A percentile compares a stretch with the other conserved stretches of the same genome.
Evolutionary conservation across 2,888 invertebrate genomes (phyloP).

Genomic region (Cephus sareptanus): DNA sequence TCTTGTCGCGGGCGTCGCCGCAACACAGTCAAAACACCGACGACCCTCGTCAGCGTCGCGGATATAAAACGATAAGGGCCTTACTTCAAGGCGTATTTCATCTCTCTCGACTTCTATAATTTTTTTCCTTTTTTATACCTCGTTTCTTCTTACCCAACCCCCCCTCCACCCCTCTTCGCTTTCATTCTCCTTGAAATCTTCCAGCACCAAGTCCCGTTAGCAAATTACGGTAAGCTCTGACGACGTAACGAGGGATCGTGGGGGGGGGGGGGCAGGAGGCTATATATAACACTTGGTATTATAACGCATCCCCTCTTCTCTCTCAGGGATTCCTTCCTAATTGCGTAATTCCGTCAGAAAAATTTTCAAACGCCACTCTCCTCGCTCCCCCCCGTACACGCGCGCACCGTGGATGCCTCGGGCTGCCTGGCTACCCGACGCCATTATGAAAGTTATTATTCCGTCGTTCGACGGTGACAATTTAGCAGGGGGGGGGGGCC

Average conservation of each 20-base stretch:
- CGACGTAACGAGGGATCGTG: not conserved
- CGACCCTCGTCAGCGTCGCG: not conserved
- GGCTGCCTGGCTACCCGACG: not conserved
- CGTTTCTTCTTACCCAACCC: not conserved
- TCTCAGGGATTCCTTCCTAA: not conserved
- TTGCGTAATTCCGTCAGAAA: not conserved
- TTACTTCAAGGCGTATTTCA: not conserved
- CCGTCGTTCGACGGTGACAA: not conserved
- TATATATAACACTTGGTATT: not conserved
- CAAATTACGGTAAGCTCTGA: not conserved
- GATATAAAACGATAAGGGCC: not conserved
- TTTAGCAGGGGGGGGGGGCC: not conserved
- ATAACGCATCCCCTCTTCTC: not conserved
- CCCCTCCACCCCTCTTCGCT: too few relatives aligned
- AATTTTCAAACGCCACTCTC: not conserved
- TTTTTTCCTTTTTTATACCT: not conserved
- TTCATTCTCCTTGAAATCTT: not conserved
- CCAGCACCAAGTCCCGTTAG: not conserved
- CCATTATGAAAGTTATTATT: not conserved
- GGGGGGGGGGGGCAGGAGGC: too few relatives aligned
- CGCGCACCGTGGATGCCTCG: not conserved
- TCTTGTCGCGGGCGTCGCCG: not conserved
- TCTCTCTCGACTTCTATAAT: not conserved
- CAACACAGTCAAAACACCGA: not conserved
- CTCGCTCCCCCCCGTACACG: not conserved